Percentiles rank a stretch among this genome's conserved stretches.
phyloP scores from a whole-genome alignment of 2,888 invertebrate species.

The Drosophila paramelanica region DNA sequence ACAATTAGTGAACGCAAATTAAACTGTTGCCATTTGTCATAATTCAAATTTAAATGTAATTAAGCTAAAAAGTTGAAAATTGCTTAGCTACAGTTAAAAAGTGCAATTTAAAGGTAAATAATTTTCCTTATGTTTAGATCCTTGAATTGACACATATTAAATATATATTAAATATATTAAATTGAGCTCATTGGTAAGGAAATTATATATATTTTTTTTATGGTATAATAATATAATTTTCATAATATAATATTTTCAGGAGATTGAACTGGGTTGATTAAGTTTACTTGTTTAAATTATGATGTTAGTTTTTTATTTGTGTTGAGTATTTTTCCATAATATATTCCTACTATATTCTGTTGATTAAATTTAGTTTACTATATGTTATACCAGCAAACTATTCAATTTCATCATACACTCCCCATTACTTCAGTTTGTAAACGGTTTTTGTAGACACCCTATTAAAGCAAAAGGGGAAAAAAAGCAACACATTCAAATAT shows the following conservation, averaged over 20 bases:
- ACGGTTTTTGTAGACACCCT: conserved; percentile 5
- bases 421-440: not conserved
- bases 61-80: conserved; percentile 18
- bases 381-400: not conserved
- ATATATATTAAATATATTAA: no score
- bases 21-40: conserved; percentile 38
- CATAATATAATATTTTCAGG: no score
- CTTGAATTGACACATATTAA: not conserved
- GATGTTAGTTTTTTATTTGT: no score
- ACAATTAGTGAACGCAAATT: conserved; percentile 69
- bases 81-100: not conserved
- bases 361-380: not conserved
- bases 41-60: conserved; percentile 26
- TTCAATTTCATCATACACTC: not conserved
- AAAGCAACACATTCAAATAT: conserved; percentile 14
- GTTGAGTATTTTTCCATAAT: no score
- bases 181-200: not conserved
- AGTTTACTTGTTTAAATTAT: no score
- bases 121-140: not conserved
- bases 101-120: not conserved
- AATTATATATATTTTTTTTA: no score
- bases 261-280: no score
- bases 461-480: not conserved
- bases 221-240: no score
- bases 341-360: no score